Base-by-base conservation (phyloP, 2,797 vertebrate species). In the Odontamblyopus lacepedii region DNA sequence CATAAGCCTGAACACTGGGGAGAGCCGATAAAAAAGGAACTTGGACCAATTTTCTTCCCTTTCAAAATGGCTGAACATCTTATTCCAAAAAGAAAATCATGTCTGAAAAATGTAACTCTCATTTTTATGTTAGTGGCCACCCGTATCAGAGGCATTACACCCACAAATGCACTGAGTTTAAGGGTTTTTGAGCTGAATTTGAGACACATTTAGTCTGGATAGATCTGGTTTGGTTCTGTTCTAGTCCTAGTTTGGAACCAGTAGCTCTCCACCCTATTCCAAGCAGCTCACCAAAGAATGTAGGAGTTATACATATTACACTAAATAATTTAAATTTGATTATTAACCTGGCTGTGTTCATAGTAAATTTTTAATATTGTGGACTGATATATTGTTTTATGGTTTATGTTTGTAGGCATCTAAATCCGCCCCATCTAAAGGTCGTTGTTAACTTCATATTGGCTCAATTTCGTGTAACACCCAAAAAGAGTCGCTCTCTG, bases 51-150 rank as follows among this genome's bases (percentile, higher is more conserved):
- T 85, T 72, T 77, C 77, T 82, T 74, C 38, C 74, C 27, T 79
- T 50, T 51, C 41, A 66, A 75, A 84, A 79, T 72, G 70, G 79
- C 77, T 19, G 60, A 78, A 84, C 74, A 86, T 85, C 79, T 82
- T 78, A 86, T 83, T 81, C 79, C 56, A 30, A 50, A 51, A 73
- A 77, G 59, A 60, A 63, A 75, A 75, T 86, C 70, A 70, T 41
- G 9, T 80, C 71, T 5, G 0, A 53, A 72, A 59, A 73, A 63
- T 63, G 18, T 38, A n/a, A 32, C 30, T 35, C 32, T 63, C 30
- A n/a, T 63, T 63, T 61, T 30, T 18, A 13, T n/a, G 61, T 35
- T 13, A n/a, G 30, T 5, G 30, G 61, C 18, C 61, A 63, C 18
- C 61, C 18, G 32, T 9, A 11, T 62, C 9, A 9, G 32, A 19